Percentiles rank a stretch among this genome's conserved stretches.
Conservation (phyloP, 2,113 vertebrate species). For the Dasyornis broadbenti region DNA sequence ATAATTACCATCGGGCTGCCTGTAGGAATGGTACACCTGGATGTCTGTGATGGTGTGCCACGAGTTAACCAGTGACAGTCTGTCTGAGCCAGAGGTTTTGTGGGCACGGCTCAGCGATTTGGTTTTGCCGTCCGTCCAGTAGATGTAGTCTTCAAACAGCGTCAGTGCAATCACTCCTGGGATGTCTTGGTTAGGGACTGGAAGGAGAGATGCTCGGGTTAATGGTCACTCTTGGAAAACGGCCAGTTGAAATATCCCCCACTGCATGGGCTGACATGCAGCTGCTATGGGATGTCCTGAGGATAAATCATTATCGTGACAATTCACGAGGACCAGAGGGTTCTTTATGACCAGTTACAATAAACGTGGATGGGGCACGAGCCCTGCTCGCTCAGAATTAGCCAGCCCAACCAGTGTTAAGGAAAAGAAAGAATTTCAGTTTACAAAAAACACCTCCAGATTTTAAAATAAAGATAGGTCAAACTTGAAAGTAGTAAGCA, state of each 20-base stretch:
- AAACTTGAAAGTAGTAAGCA: background rate
- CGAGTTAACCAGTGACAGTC: slow-evolving; percentile 89
- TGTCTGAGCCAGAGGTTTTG: slow-evolving; percentile 90
- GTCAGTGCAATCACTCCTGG: slow-evolving; percentile 94
- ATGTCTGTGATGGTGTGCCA: slow-evolving; percentile 98
- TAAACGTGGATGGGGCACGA: slow-evolving; percentile 2
- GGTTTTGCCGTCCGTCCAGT: slow-evolving; percentile 98
- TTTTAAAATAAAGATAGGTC: background rate
- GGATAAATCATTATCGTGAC: slow-evolving; percentile 68
- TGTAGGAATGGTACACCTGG: slow-evolving; percentile 94
- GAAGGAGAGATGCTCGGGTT: slow-evolving; percentile 69
- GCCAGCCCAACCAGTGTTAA: background rate
- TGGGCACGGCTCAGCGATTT: slow-evolving; percentile 94
- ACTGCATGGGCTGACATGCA: slow-evolving; percentile 51
- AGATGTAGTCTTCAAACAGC: slow-evolving; percentile 97
- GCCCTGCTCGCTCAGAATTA: slow-evolving; percentile 5
- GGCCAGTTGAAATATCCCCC: slow-evolving; percentile 66
- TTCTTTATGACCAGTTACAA: slow-evolving; percentile 48
- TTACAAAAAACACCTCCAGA: background rate
- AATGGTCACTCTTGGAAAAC: slow-evolving; percentile 62
- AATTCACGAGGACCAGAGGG: slow-evolving; percentile 27
- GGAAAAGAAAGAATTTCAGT: slow-evolving; percentile 16
- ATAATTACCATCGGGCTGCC: slow-evolving; percentile 94
- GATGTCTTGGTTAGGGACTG: slow-evolving; percentile 93
- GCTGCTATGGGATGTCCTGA: slow-evolving; percentile 36